A percentile compares a stretch with the other conserved stretches of the same genome.
Conservation (phyloP, 1,140 invertebrate genomes). For the Formica selysi region DNA sequence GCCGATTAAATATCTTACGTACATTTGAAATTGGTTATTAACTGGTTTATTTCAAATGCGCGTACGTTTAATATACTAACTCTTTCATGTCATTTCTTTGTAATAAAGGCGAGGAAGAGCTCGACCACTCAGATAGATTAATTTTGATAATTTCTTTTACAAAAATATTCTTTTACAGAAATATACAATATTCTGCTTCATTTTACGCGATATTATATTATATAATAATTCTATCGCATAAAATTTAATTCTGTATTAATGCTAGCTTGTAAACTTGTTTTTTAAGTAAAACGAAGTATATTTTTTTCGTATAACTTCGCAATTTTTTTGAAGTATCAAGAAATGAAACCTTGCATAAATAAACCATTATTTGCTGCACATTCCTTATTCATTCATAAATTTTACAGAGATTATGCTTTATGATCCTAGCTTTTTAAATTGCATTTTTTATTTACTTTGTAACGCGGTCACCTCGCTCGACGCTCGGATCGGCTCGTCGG, state of each 20-base stretch:
- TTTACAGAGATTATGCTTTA: conserved; percentile 17
- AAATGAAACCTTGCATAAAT: conserved; percentile 10
- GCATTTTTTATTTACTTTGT: neutral
- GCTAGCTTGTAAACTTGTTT: conserved; percentile 24
- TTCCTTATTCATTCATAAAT: neutral
- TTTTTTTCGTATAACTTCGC: neutral
- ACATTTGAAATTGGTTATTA: too few species aligned
- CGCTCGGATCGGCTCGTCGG: too few species aligned
- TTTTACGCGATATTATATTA: neutral
- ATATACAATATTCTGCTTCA: neutral
- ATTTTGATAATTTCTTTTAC: conserved; percentile 36
- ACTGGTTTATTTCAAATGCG: too few species aligned
- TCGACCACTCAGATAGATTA: neutral
- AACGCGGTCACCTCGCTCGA: too few species aligned
- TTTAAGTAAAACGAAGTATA: neutral
- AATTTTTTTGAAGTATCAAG: conserved; percentile 12
- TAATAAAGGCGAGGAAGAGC: neutral
- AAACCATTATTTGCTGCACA: neutral
- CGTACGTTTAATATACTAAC: neutral
- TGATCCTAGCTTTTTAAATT: neutral
- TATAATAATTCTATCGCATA: conserved; percentile 20
- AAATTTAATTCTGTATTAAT: neutral
- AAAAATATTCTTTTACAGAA: conserved; percentile 19
- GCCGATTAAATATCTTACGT: too few species aligned
- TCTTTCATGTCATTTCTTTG: conserved; percentile 15